Conservation (phyloP, 2,888 invertebrate genomes). For the Alitta virens region DNA sequence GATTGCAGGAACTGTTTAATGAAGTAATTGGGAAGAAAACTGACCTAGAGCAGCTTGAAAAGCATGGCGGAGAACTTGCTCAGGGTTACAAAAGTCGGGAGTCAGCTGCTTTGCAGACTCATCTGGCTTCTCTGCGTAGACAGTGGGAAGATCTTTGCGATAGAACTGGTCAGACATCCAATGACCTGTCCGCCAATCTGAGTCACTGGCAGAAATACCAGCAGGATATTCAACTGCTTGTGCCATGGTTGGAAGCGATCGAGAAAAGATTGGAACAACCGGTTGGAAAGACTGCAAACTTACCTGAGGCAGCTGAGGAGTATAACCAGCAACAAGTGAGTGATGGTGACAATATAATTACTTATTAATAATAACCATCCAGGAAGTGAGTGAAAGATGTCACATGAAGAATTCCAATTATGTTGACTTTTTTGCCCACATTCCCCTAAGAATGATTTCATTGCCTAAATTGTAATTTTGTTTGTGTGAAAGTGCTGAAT, state of each 20-base stretch:
- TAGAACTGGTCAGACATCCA: slow-evolving; percentile 74
- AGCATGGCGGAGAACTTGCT: slow-evolving; percentile 74
- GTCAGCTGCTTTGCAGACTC: slow-evolving; percentile 72
- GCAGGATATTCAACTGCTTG: slow-evolving; percentile 71
- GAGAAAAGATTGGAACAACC: slow-evolving; percentile 76
- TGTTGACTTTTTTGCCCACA: neutral
- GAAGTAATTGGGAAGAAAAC: slow-evolving; percentile 76
- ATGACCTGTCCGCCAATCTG: slow-evolving; percentile 73
- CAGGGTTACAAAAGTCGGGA: slow-evolving; percentile 60
- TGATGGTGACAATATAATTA: neutral
- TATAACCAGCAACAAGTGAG: slow-evolving; percentile 62
- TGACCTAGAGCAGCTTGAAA: slow-evolving; percentile 70
- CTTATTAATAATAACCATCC: neutral
- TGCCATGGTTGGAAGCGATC: slow-evolving; percentile 85
- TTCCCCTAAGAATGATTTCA: no score
- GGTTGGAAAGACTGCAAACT: slow-evolving; percentile 72
- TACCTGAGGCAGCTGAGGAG: slow-evolving; percentile 69
- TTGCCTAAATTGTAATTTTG: no score
- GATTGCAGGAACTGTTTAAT: slow-evolving; percentile 64
- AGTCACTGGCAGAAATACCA: slow-evolving; percentile 84
- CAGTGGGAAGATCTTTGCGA: slow-evolving; percentile 75
- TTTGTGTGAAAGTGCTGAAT: no score
- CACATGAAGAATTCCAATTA: neutral
- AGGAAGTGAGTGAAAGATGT: neutral
- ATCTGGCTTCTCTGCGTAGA: slow-evolving; percentile 73